Evolutionary conservation across 2,888 invertebrate genomes (phyloP).

Genomic region (Caenorhabditis uteleia): DNA sequence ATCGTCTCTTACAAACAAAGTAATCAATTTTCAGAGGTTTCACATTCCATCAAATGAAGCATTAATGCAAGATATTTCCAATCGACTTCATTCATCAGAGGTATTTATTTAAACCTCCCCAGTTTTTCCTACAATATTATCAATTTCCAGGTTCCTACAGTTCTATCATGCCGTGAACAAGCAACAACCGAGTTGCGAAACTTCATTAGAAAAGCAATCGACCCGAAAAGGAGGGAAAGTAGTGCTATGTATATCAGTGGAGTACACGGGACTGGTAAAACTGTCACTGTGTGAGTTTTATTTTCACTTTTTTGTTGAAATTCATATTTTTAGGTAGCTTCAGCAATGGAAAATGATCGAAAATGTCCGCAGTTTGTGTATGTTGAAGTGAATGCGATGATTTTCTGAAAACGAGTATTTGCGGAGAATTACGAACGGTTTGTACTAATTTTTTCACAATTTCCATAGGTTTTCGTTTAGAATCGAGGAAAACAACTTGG

Average conservation of each 20-base stretch:
- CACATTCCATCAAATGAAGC: background rate
- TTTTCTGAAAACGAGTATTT: constrained; percentile 73
- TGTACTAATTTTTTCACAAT: no score
- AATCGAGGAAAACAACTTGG: no score
- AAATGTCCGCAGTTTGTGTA: constrained; percentile 73
- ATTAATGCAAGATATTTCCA: constrained; percentile 26
- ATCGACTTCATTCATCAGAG: constrained; percentile 79
- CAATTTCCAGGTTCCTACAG: constrained; percentile 10
- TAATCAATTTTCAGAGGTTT: no score
- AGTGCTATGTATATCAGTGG: constrained; percentile 91
- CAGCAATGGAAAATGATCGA: constrained; percentile 18
- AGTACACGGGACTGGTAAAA: constrained; percentile 96
- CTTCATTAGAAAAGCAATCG: constrained; percentile 31
- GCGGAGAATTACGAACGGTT: constrained; percentile 48
- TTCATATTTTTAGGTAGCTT: constrained; percentile 27
- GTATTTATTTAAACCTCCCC: constrained; percentile 70
- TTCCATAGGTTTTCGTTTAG: no score
- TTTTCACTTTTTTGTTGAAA: no score
- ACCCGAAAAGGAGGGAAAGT: constrained; percentile 68
- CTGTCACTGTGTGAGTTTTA: constrained; percentile 85
- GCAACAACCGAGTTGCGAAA: constrained; percentile 14
- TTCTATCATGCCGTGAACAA: constrained; percentile 22
- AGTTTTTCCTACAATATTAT: background rate
- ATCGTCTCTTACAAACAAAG: no score
- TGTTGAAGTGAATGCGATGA: constrained; percentile 91